Conservation (phyloP, 2,888 invertebrate genomes). For the Drosophila flavopinicola region DNA sequence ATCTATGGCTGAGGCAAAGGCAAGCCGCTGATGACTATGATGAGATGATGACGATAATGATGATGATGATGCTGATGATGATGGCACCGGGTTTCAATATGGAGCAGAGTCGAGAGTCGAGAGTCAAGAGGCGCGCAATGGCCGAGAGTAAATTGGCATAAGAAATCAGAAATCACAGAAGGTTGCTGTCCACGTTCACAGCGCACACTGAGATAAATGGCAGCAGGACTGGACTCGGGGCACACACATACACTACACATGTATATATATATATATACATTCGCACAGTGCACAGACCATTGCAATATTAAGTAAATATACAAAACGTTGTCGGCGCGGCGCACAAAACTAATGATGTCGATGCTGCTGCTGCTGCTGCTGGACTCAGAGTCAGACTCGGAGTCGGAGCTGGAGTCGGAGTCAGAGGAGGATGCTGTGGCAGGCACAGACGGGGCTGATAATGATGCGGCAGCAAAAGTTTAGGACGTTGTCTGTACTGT, state of each 20-base stretch:
- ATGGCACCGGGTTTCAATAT: constrained; percentile 60
- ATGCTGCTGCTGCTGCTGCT: constrained; percentile 56
- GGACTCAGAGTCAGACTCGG: constrained; percentile 32
- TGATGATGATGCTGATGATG: constrained; percentile 45
- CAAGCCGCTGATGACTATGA: constrained; percentile 28
- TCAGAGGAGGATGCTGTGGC: constrained; percentile 34
- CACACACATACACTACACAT: constrained; percentile 11
- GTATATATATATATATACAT: neutral
- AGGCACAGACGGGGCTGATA: constrained; percentile 63
- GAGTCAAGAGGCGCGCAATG: constrained; percentile 20
- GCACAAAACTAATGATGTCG: constrained; percentile 82
- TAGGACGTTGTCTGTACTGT: constrained; percentile 57
- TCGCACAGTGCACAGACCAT: constrained; percentile 51
- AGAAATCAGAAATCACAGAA: constrained; percentile 82
- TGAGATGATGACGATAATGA: constrained; percentile 44
- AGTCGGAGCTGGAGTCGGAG: constrained; percentile 16
- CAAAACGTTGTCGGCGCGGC: constrained; percentile 80
- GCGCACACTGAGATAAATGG: constrained; percentile 72
- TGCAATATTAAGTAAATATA: constrained; percentile 81
- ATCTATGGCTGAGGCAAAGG: constrained; percentile 65
- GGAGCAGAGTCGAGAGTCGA: constrained; percentile 57
- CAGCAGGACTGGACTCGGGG: constrained; percentile 37
- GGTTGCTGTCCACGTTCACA: constrained; percentile 62
- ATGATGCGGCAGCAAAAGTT: constrained; percentile 79
- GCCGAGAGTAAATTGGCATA: constrained; percentile 76